Evolutionary conservation across 1,140 invertebrate genomes (phyloP).

Genomic region (Monochamus saltuarius): DNA sequence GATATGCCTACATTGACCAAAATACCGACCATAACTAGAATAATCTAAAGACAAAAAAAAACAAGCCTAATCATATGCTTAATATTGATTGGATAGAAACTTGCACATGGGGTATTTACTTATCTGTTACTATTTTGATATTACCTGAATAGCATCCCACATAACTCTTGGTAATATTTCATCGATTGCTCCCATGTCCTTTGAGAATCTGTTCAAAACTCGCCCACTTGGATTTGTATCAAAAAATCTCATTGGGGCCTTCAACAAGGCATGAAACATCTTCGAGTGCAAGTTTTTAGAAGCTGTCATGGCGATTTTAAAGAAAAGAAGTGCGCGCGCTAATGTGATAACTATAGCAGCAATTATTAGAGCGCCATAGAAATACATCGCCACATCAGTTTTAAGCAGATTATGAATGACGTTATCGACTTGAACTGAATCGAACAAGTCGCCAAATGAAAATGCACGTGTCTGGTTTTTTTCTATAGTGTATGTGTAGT

Average conservation of each 20-base stretch:
- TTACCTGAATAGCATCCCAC: slow-evolving; percentile 64
- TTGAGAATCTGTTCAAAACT: slow-evolving; percentile 78
- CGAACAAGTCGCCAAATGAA: slow-evolving; percentile 21
- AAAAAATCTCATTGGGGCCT: slow-evolving; percentile 75
- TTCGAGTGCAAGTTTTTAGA: slow-evolving; percentile 76
- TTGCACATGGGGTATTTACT: not conserved
- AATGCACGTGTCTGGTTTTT: not conserved
- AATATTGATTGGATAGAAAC: not conserved
- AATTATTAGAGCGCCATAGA: slow-evolving; percentile 50
- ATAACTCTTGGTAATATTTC: slow-evolving; percentile 71
- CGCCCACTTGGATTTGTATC: slow-evolving; percentile 75
- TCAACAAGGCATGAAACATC: slow-evolving; percentile 60
- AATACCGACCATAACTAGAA: slow-evolving; percentile 63
- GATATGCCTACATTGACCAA: slow-evolving; percentile 69
- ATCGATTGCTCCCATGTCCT: slow-evolving; percentile 80
- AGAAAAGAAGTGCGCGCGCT: slow-evolving; percentile 66
- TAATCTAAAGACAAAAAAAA: slow-evolving; percentile 56
- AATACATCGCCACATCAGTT: slow-evolving; percentile 43
- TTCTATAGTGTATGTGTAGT: not conserved
- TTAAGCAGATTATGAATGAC: slow-evolving; percentile 26
- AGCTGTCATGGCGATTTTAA: slow-evolving; percentile 73
- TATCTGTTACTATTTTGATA: too few relatives aligned
- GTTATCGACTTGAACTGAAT: slow-evolving; percentile 21
- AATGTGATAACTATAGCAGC: slow-evolving; percentile 49
- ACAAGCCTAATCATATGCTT: not conserved